Conservation (phyloP, 2,888 invertebrate species). For the Machimus rusticus region DNA sequence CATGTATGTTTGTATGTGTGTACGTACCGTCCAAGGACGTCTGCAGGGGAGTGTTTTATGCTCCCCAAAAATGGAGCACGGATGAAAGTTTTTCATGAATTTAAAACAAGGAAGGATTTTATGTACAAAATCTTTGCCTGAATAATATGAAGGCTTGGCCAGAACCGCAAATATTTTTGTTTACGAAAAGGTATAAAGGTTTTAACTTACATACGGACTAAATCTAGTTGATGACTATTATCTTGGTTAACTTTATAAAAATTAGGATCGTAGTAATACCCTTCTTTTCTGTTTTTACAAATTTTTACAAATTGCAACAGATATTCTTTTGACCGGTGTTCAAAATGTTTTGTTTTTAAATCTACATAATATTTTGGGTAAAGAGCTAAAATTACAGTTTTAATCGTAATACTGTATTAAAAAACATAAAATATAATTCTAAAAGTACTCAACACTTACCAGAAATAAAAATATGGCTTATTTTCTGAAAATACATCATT, state of each 20-base stretch:
- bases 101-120: not conserved
- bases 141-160: not conserved
- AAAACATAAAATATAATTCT: too few species aligned
- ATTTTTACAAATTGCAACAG: not conserved
- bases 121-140: not conserved
- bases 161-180: not conserved
- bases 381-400: too few species aligned
- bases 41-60: not conserved
- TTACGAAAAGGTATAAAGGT: not conserved
- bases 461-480: too few species aligned
- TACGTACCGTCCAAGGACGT: not conserved
- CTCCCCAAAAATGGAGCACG: not conserved
- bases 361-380: too few species aligned
- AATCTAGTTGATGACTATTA: not conserved
- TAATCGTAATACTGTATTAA: too few species aligned
- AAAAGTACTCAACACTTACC: too few species aligned
- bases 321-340: not conserved
- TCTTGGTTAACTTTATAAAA: not conserved
- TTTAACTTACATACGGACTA: not conserved
- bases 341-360: too few species aligned
- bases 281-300: not conserved
- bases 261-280: not conserved
- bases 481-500: too few species aligned
- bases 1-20: not conserved
- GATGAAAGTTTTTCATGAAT: not conserved